Evolutionary conservation across 2,797 vertebrate species (phyloP), one percentile per base, ranked within the genome.

Genomic region (Pangasius djambal): DNA sequence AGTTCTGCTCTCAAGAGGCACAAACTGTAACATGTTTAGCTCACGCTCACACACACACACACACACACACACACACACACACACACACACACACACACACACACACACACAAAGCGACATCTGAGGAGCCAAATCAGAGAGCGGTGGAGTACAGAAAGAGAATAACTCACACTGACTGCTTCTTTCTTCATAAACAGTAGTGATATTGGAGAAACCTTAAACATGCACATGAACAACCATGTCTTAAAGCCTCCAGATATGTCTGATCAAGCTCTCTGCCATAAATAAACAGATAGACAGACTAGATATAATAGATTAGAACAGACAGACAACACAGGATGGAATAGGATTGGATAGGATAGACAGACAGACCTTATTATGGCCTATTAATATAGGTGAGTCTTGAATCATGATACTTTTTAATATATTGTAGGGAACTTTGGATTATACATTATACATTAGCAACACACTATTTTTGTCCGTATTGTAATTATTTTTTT

Each of bases 21-120:
- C 48, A 82, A 85, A 87, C 67, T 65, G 40, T 79, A 91, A 85
- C 50, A 70, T 83, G 72, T 65, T 83, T 31, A n/a, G 86, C 50
- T 83, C 18, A 0, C 18, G 1, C n/a, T 4, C 48, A 9, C 70
- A 44, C 55, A 28, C 16, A 4, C 22, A 6, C 48, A 20, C 59
- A 65, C 67, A 48, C 34, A n/a, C 63, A 88, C 87, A 86, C 83
- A 79, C 63, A 86, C 59, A 22, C 16, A 4, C 22, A 6, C 48
- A 20, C 59, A 63, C 16, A 3, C 20, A 6, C n/a, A n/a, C n/a
- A n/a, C n/a, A n/a, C 48, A 20, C 59, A 63, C 65, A 48, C 34
- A n/a, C 63, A 88, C 87, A 86, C 83, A 79, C 63, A 86, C 59
- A 22, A 1, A 28, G 61, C 8, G 16, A 70, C 77, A 28, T n/a